Evolutionary conservation across 2,888 invertebrate genomes (phyloP).

Genomic region (Leucoma salicis): DNA sequence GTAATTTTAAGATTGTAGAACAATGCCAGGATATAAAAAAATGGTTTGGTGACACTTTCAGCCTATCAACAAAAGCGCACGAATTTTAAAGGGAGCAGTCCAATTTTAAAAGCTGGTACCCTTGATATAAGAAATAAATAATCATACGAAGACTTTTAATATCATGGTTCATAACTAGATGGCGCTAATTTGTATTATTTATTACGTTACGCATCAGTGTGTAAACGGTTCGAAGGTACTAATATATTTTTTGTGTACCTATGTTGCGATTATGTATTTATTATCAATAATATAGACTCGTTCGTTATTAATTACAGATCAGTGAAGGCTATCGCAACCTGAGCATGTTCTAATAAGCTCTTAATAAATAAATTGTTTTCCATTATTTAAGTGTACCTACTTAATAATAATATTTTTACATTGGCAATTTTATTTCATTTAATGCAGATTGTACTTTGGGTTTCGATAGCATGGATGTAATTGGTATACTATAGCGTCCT

Average conservation of each 20-base stretch:
- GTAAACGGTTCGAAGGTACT: neutral
- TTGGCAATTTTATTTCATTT: too few relatives aligned
- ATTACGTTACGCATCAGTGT: neutral
- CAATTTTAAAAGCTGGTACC: too few relatives aligned
- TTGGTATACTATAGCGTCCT: too few relatives aligned
- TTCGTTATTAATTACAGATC: neutral
- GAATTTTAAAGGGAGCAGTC: too few relatives aligned
- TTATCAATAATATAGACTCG: too few relatives aligned
- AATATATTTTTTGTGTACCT: neutral
- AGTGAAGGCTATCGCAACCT: neutral
- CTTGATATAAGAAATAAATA: neutral
- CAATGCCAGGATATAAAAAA: too few relatives aligned
- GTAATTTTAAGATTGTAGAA: too few relatives aligned
- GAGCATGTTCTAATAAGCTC: neutral
- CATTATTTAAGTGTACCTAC: neutral
- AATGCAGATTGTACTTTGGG: too few relatives aligned
- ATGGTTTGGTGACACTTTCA: too few relatives aligned
- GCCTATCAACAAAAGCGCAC: too few relatives aligned
- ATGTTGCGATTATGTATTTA: neutral
- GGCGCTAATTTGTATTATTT: neutral
- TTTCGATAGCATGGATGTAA: too few relatives aligned
- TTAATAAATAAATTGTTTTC: neutral
- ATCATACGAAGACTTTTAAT: too few relatives aligned
- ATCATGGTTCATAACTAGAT: neutral
- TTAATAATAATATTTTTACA: neutral